phyloP scores from a whole-genome alignment of 2,113 vertebrate species.

The Bucco capensis region DNA sequence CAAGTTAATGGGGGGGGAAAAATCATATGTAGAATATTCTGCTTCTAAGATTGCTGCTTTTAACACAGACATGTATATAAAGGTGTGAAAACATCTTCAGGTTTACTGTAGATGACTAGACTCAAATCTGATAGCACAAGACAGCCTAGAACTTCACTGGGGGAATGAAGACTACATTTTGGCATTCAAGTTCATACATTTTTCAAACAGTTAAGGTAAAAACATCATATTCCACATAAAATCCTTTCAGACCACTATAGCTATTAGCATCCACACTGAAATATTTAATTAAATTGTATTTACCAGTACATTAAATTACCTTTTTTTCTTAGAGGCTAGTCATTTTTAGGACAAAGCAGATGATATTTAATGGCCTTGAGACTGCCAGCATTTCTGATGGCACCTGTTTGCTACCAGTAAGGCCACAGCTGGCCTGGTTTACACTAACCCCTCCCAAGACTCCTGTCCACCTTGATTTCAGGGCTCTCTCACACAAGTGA shows the following conservation, averaged over 20 bases:
- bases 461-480: rapidly evolving
- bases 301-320: neutral
- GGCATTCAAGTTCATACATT: neutral
- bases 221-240: neutral
- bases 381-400: neutral
- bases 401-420: neutral
- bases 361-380: neutral
- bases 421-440: neutral
- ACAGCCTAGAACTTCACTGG: neutral
- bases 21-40: neutral
- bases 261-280: neutral
- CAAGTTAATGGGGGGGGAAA: neutral
- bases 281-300: neutral
- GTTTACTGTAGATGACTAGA: neutral
- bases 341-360: neutral
- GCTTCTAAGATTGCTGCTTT: neutral
- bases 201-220: neutral
- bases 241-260: neutral
- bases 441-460: neutral
- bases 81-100: neutral
- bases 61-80: neutral
- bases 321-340: neutral
- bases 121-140: neutral
- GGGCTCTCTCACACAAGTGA: neutral
- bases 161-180: neutral